phyloP scores from a whole-genome alignment of 2,113 vertebrate species.

The Muntiacus muntjak region DNA sequence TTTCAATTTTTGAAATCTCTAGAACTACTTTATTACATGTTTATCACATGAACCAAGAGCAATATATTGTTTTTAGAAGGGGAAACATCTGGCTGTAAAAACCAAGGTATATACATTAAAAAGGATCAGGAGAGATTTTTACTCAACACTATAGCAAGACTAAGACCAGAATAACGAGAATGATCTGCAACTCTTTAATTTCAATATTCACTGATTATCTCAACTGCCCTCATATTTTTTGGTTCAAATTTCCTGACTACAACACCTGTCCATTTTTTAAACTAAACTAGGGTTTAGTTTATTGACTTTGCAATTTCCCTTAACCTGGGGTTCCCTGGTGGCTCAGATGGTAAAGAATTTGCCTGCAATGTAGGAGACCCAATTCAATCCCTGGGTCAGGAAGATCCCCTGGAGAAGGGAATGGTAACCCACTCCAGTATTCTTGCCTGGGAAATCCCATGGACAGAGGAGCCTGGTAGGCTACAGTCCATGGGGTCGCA shows the following conservation, averaged over 20 bases:
- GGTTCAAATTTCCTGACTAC: neutral
- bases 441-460: neutral
- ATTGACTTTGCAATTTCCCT: neutral
- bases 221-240: neutral
- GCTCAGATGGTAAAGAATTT: neutral
- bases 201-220: neutral
- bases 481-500: neutral
- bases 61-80: neutral
- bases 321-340: neutral
- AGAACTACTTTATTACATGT: neutral
- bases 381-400: neutral
- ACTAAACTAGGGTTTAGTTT: neutral
- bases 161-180: neutral
- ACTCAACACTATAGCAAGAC: neutral
- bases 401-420: neutral
- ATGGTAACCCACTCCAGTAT: neutral
- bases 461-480: neutral
- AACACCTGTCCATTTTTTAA: neutral
- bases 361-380: neutral
- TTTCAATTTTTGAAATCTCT: conserved; percentile 11
- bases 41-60: neutral
- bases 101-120: neutral
- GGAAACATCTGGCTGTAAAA: neutral
- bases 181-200: neutral
- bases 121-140: neutral